These are phyloP conservation scores for Drosophila dives DNA, from an alignment of 2,888 invertebrate species.

Conservation along the genomic window DNA sequence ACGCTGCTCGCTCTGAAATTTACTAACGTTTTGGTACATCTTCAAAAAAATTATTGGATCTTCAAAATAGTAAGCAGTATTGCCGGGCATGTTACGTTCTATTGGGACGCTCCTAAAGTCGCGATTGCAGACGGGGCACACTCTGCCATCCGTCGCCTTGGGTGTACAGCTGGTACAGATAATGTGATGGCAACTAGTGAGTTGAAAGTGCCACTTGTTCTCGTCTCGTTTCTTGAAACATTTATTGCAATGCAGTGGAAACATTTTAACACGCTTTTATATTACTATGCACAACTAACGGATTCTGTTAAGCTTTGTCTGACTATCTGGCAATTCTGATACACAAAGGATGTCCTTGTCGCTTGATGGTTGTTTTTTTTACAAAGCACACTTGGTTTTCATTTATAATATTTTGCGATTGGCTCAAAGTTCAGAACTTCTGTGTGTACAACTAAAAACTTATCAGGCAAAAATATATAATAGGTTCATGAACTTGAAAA, in stretches of 20 bases:
- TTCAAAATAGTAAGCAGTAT: constrained; percentile 52
- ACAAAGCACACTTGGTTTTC: not conserved
- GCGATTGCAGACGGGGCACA: constrained; percentile 49
- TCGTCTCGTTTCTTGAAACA: constrained; percentile 28
- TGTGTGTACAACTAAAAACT: constrained; percentile 52
- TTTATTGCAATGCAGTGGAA: constrained; percentile 58
- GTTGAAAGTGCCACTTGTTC: constrained; percentile 14
- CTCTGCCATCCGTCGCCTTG: not conserved
- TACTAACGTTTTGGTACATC: constrained; percentile 32
- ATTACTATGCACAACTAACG: constrained; percentile 28
- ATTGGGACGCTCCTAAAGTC: constrained; percentile 22
- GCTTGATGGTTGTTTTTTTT: not conserved
- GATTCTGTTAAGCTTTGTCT: not conserved
- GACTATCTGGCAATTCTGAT: constrained; percentile 31
- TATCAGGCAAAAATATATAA: constrained; percentile 49
- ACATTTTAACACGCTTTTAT: constrained; percentile 37
- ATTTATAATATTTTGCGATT: constrained; percentile 13
- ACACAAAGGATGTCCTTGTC: constrained; percentile 14
- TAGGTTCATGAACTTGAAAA: constrained; percentile 53
- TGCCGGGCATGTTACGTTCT: constrained; percentile 36
- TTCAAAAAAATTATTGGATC: constrained; percentile 47
- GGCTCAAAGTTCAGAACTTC: constrained; percentile 66
- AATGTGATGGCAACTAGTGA: constrained; percentile 54
- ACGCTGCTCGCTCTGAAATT: constrained; percentile 56
- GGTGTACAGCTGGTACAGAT: constrained; percentile 42